Conservation (phyloP, 2,797 vertebrate genomes). For the Aphelocoma californica region DNA sequence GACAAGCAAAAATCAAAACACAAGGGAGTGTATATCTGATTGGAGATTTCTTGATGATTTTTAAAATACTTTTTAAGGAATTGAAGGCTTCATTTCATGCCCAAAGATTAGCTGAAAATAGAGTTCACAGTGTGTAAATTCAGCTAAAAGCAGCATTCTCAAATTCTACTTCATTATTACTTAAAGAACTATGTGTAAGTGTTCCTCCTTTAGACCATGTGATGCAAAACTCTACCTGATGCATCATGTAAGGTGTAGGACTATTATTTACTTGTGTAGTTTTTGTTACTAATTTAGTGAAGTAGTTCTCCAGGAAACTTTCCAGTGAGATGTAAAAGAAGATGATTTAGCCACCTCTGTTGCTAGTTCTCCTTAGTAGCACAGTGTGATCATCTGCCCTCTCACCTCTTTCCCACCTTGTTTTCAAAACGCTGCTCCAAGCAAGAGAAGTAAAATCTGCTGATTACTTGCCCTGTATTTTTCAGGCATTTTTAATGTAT, state of each 20-base stretch:
- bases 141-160: background rate
- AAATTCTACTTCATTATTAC: background rate
- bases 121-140: background rate
- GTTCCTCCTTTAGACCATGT: background rate
- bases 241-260: background rate
- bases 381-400: background rate
- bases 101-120: background rate
- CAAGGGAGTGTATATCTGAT: background rate
- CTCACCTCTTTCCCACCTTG: background rate
- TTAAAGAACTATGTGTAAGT: background rate
- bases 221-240: background rate
- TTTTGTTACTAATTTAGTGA: background rate
- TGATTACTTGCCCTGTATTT: background rate
- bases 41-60: background rate
- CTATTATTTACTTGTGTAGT: background rate
- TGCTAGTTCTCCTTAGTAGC: background rate
- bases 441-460: background rate
- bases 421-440: background rate
- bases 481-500: background rate
- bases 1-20: background rate
- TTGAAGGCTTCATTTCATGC: background rate
- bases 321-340: background rate
- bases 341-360: background rate
- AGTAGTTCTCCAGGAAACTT: background rate
- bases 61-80: background rate